Percentiles rank a stretch among this genome's conserved stretches.
Evolutionary conservation across 2,888 invertebrate species (phyloP).

Genomic region (Tiliacea aurago): DNA sequence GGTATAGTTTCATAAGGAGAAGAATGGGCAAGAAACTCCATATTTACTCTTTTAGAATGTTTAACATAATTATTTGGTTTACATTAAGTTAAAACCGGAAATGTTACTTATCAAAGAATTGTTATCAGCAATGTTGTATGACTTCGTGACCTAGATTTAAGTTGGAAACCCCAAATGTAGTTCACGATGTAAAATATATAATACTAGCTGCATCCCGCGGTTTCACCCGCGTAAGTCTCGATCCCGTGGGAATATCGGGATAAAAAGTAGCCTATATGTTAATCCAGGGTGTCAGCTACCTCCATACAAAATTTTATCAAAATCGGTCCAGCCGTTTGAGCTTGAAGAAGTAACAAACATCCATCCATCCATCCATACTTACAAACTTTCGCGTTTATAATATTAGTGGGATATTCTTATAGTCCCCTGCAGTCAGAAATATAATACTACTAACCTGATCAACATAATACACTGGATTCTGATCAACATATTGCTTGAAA

Average conservation of each 20-base stretch:
- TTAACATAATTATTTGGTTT: not conserved
- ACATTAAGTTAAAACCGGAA: not conserved
- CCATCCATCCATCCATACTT: too few relatives aligned
- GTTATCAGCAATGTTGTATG: not conserved
- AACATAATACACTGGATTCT: constrained; percentile 92
- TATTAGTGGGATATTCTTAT: too few relatives aligned
- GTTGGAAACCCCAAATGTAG: not conserved
- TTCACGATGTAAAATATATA: not conserved
- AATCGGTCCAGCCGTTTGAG: too few relatives aligned
- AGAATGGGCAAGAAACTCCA: not conserved
- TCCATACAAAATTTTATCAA: too few relatives aligned
- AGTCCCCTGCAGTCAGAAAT: too few relatives aligned
- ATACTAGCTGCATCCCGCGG: too few relatives aligned
- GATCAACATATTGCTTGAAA: constrained; percentile 93
- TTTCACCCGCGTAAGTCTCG: too few relatives aligned
- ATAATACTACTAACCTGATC: constrained; percentile 84
- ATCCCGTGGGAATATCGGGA: too few relatives aligned
- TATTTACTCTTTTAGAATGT: not conserved
- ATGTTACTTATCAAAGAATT: not conserved
- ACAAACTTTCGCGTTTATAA: too few relatives aligned
- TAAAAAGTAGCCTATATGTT: too few relatives aligned
- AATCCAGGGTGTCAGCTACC: too few relatives aligned
- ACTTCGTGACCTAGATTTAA: not conserved
- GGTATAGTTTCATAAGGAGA: not conserved
- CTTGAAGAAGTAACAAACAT: too few relatives aligned